Conservation (phyloP, 53 echinoderm and acorn worm genomes). For the Antedon mediterranea region DNA sequence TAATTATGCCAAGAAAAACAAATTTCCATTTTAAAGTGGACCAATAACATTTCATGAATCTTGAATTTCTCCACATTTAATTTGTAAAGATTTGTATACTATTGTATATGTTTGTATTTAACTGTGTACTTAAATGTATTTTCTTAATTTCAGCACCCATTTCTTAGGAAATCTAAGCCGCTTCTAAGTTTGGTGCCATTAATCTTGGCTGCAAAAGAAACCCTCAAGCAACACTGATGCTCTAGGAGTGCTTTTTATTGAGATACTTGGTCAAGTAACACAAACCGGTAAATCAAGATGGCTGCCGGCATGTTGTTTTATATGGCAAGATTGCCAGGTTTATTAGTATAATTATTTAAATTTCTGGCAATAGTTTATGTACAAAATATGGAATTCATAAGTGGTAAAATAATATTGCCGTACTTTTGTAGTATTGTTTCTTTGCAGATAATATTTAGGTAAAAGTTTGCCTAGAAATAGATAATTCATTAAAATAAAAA, state of each 20-base stretch:
- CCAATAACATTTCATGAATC: no score
- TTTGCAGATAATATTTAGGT: no score
- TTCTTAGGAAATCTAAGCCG: slow-evolving; percentile 87
- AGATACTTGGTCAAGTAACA: neutral
- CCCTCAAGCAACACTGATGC: slow-evolving; percentile 32
- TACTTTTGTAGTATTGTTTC: no score
- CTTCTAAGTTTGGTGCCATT: slow-evolving; percentile 62
- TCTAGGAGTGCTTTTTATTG: neutral
- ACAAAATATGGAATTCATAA: neutral
- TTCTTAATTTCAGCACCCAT: slow-evolving; percentile 58
- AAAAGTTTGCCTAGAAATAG: no score
- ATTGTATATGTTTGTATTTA: no score
- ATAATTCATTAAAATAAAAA: no score
- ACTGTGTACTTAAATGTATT: no score
- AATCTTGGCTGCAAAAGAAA: slow-evolving; percentile 85
- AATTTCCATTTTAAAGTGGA: no score
- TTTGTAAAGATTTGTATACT: no score
- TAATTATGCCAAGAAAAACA: no score
- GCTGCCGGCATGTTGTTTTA: neutral
- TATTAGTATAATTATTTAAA: neutral
- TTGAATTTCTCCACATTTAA: no score
- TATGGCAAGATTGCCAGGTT: neutral
- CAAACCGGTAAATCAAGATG: neutral
- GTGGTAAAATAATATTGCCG: no score
- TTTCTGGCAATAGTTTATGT: neutral